Percentiles rank a stretch among this genome's conserved stretches.
These are phyloP conservation scores for Sphenodon punctatus DNA, from an alignment of 2,797 vertebrate species.

Conservation along the genomic window DNA sequence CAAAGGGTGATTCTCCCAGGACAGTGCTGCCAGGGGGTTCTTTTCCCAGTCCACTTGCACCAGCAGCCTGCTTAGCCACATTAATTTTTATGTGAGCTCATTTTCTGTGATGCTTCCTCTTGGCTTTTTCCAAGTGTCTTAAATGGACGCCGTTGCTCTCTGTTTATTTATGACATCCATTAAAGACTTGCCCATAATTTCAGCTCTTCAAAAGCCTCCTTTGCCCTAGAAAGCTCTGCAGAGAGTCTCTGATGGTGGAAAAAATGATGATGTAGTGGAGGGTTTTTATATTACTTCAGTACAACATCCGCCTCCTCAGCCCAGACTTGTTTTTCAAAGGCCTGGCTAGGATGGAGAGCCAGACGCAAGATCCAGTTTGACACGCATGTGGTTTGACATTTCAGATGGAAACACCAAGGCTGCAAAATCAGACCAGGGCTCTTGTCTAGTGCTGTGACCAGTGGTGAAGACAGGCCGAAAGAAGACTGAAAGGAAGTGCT, in stretches of 20 bases:
- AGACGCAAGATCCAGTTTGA: background rate
- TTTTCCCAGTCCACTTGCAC: background rate
- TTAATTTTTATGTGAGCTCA: background rate
- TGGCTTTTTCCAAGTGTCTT: background rate
- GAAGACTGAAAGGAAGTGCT: too few relatives aligned
- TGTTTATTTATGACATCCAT: background rate
- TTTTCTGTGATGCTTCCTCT: background rate
- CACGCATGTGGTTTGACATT: background rate
- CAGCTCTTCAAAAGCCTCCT: background rate
- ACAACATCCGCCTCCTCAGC: background rate
- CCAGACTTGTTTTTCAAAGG: background rate
- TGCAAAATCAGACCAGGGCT: too few relatives aligned
- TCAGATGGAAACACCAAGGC: background rate
- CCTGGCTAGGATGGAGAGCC: background rate
- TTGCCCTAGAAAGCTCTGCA: background rate
- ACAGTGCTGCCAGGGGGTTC: background rate
- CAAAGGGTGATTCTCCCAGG: background rate
- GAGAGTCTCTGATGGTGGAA: background rate
- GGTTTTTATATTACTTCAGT: background rate
- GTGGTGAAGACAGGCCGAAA: too few relatives aligned
- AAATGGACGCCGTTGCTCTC: background rate
- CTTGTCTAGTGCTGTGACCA: too few relatives aligned
- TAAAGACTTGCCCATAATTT: background rate
- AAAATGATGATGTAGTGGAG: background rate
- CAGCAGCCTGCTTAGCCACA: background rate